Conservation (phyloP, 2,888 invertebrate genomes). For the Habrosyne pyritoides region DNA sequence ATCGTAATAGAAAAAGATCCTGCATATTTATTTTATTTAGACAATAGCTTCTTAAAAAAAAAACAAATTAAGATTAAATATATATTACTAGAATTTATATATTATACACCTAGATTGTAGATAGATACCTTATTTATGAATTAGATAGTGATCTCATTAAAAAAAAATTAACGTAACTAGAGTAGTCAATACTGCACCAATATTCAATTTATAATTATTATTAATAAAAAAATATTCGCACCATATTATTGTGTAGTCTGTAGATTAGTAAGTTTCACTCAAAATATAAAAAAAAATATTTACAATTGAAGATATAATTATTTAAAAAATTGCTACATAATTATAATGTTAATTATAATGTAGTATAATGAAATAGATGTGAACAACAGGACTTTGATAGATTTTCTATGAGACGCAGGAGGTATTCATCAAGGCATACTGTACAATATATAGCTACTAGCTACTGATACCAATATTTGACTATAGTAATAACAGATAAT, state of each 20-base stretch:
- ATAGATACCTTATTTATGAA: not conserved
- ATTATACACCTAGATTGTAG: not conserved
- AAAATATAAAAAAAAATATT: constrained; percentile 10
- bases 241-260: constrained; percentile 30
- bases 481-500: constrained; percentile 3
- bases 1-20: constrained; percentile 20
- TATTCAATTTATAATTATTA: constrained; percentile 18
- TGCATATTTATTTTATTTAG: constrained; percentile 21
- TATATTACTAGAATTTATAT: not conserved
- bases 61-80: not conserved
- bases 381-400: constrained; percentile 55
- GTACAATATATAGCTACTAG: constrained; percentile 12
- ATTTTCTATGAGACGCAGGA: constrained; percentile 59
- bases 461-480: constrained; percentile 19
- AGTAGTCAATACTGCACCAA: constrained; percentile 42
- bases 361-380: constrained; percentile 47
- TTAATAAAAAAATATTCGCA: constrained; percentile 34
- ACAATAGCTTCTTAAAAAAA: not conserved
- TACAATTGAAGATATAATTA: not conserved
- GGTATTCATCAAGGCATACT: constrained; percentile 63
- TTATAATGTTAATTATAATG: constrained; percentile 16
- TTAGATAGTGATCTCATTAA: not conserved
- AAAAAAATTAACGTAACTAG: not conserved
- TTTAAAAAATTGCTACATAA: constrained; percentile 25
- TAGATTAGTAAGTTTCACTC: constrained; percentile 24